phyloP scores from a whole-genome alignment of 2,888 invertebrate species.

The Actias luna region DNA sequence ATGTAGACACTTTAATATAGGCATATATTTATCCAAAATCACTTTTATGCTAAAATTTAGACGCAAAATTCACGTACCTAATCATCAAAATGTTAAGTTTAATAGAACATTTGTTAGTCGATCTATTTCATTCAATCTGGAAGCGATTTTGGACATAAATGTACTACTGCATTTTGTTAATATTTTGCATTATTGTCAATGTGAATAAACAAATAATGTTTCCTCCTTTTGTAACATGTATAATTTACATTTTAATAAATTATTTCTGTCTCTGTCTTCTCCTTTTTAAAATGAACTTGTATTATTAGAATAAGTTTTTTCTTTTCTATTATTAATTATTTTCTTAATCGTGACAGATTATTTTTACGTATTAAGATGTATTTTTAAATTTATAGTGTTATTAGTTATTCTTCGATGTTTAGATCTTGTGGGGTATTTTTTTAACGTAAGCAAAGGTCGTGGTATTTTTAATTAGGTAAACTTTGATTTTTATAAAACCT shows the following conservation, averaged over 20 bases:
- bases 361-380: slow-evolving; percentile 25
- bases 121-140: neutral
- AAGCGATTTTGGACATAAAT: neutral
- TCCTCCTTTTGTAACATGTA: neutral
- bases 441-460: slow-evolving; percentile 33
- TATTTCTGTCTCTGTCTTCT: slow-evolving; percentile 19
- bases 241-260: neutral
- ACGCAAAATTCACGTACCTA: neutral
- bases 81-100: no score
- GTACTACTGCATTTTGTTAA: neutral
- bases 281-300: slow-evolving; percentile 31
- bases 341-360: slow-evolving; percentile 29
- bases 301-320: slow-evolving; percentile 48
- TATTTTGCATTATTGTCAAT: no score
- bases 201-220: neutral
- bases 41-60: neutral
- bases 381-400: slow-evolving; percentile 31
- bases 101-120: no score
- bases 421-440: slow-evolving; percentile 28
- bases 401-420: slow-evolving; percentile 49
- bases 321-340: slow-evolving; percentile 41
- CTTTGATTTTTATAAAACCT: slow-evolving; percentile 53
- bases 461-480: slow-evolving; percentile 37
- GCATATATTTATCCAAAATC: neutral
- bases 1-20: neutral